Base-by-base conservation (phyloP, 2,113 vertebrate genomes). In the Myanophis thanlyinensis region DNA sequence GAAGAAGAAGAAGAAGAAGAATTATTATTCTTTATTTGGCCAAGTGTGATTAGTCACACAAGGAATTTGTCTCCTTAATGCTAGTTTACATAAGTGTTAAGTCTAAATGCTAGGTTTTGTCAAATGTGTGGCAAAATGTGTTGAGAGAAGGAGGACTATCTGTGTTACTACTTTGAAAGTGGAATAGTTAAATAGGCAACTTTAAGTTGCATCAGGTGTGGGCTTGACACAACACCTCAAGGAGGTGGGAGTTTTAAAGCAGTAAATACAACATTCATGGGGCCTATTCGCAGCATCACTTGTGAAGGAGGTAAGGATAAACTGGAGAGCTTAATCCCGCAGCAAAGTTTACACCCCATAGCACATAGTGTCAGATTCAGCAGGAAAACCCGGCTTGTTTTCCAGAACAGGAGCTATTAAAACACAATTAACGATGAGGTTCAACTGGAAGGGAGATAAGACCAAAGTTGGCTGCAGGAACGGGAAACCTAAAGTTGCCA, bases 1-100 rank as follows among this genome's bases (percentile, higher is more conserved):
- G 9, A 3, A 27, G 25, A 8, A 27, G 6, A 9, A 27, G 54
- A 25, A 10, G 23, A 56, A 0, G 2, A 56, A 0, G 0, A 62
- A n/a, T n/a, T n/a, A n/a, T n/a, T n/a, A n/a, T n/a, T n/a, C 9
- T n/a, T 67, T 15, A 67, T n/a, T 13, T 67, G 59, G 12, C 30
- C 30, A 67, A 62, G 59, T n/a, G 12, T 67, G 30, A 67, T 13
- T 67, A n/a, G 59, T n/a, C 59, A n/a, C 30, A n/a, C 30, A 67
- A 67, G 4, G 30, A 67, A 67, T 67, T 13, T 67, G 30, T 67
- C 59, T 67, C 12, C 30, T 67, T 67, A 15, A 67, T 67, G 59
- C 59, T 67, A 4, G 27, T n/a, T n/a, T 62, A 62, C 13, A 11
- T 62, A 11, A 62, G 1, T 62, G 27, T n/a, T n/a, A 62, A 62